Evolutionary conservation across 1,140 invertebrate species (phyloP).

Genomic region (Cotesia vestalis): DNA sequence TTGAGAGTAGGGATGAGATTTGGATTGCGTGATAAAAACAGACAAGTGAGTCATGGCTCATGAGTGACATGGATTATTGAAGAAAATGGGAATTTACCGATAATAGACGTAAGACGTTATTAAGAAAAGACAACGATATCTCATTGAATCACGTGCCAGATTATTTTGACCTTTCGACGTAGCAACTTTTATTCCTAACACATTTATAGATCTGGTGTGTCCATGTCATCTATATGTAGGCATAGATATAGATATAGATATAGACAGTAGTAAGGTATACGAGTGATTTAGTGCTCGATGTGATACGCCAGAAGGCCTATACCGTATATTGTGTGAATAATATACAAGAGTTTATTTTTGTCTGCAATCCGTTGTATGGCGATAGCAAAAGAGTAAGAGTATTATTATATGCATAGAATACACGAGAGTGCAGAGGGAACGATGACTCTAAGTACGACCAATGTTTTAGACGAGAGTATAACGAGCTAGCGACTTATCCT

Average conservation of each 20-base stretch:
- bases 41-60: slow-evolving; percentile 1
- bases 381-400: background rate
- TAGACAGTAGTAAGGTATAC: slow-evolving; percentile 11
- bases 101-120: background rate
- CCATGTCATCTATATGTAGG: no score
- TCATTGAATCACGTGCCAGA: background rate
- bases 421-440: background rate
- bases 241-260: background rate
- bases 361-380: background rate
- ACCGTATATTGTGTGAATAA: slow-evolving; percentile 30
- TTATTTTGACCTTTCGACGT: slow-evolving; percentile 10
- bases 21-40: no score
- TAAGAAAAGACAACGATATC: no score
- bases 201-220: no score
- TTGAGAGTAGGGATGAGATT: slow-evolving; percentile 14
- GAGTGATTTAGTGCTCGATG: slow-evolving; percentile 9
- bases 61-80: slow-evolving; percentile 8
- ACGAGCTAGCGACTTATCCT: no score
- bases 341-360: slow-evolving; percentile 37
- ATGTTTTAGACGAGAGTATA: no score
- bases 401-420: no score
- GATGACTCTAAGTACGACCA: background rate
- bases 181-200: background rate
- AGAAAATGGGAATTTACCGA: slow-evolving; percentile 5
- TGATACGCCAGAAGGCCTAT: slow-evolving; percentile 13